These are phyloP conservation scores for Plebejus melissa DNA, from an alignment of 2,888 invertebrate genomes.

Conservation along the genomic window DNA sequence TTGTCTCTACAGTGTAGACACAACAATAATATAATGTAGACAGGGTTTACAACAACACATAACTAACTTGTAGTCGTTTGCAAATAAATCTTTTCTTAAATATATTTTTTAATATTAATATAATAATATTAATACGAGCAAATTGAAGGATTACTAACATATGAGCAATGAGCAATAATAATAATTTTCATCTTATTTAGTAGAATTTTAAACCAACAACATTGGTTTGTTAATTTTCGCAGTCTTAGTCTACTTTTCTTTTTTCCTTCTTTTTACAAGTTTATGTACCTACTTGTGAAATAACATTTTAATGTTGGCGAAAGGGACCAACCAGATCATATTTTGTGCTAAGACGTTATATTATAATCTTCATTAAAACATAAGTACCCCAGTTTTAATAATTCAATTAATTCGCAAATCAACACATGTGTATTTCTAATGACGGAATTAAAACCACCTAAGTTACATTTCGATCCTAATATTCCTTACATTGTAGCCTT, in stretches of 20 bases:
- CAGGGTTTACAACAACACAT: not conserved
- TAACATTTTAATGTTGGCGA: not conserved
- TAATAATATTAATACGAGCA: not conserved
- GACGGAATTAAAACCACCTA: not conserved
- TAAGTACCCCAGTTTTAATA: not conserved
- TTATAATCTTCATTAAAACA: not conserved
- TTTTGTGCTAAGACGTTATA: too few relatives aligned
- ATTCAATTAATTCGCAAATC: not conserved
- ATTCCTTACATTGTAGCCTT: slow-evolving; percentile 5
- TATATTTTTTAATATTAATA: too few relatives aligned
- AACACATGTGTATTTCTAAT: not conserved
- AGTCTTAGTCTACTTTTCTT: not conserved
- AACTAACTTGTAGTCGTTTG: not conserved
- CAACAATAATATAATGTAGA: not conserved
- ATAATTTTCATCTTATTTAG: not conserved
- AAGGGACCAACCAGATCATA: not conserved
- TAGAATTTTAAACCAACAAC: not conserved
- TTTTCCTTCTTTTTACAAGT: not conserved
- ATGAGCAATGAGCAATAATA: not conserved
- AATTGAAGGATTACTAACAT: not conserved
- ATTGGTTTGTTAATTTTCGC: not conserved
- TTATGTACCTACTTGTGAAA: too few relatives aligned
- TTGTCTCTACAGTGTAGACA: not conserved
- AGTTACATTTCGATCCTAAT: not conserved
- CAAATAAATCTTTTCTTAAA: not conserved